Evolutionary conservation across 2,888 invertebrate genomes (phyloP).

Genomic region (Villa cingulata): DNA sequence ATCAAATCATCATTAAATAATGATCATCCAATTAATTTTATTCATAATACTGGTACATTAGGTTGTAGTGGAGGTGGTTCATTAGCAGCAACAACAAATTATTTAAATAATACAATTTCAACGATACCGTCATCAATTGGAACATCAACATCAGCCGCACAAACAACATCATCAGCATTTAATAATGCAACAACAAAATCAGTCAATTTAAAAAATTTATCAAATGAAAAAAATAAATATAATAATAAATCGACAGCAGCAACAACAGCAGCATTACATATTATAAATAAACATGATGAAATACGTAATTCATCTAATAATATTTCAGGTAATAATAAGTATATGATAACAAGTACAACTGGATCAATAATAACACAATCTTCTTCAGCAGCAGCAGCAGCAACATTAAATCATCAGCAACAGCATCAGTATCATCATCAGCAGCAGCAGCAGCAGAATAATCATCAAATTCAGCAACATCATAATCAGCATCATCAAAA

Average conservation of each 20-base stretch:
- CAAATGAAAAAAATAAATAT: not conserved
- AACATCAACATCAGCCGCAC: too few relatives aligned
- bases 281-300: not conserved
- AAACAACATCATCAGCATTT: too few relatives aligned
- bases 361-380: too few relatives aligned
- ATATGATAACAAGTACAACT: conserved; percentile 1
- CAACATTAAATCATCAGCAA: conserved; percentile 4
- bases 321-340: conserved; percentile 17
- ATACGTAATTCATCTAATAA: not conserved
- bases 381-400: too few relatives aligned
- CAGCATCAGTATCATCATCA: conserved; percentile 19
- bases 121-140: too few relatives aligned
- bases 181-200: not conserved
- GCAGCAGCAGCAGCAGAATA: conserved; percentile 42
- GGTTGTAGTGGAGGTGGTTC: too few relatives aligned
- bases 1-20: too few relatives aligned
- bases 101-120: conserved; percentile 1
- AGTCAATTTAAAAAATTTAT: not conserved
- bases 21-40: conserved; percentile 18
- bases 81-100: conserved; percentile 35
- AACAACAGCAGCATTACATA: too few relatives aligned
- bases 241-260: not conserved
- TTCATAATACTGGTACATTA: conserved; percentile 34
- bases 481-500: conserved; percentile 2
- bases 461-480: conserved; percentile 25